Conservation (phyloP, 2,113 vertebrate species). For the Colaptes auratus region DNA sequence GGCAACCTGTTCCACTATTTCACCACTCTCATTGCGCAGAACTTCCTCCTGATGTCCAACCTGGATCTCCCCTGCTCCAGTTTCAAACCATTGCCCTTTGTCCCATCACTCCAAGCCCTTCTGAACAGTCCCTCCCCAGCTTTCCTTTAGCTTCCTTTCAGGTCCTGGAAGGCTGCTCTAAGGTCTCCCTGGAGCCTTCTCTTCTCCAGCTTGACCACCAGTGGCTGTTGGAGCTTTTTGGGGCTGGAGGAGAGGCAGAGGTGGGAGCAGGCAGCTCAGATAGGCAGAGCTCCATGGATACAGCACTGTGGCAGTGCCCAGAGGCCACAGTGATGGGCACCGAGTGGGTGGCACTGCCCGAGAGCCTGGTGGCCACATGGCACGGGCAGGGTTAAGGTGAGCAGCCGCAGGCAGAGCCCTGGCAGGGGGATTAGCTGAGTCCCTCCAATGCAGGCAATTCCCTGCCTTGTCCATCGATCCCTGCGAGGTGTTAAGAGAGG, state of each 20-base stretch:
- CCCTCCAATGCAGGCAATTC: slow-evolving; percentile 17
- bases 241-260: neutral
- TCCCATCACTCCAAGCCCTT: too few relatives aligned
- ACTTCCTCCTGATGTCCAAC: too few relatives aligned
- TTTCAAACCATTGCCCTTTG: too few relatives aligned
- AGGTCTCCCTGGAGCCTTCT: too few relatives aligned
- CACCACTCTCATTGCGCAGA: too few relatives aligned
- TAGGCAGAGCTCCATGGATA: neutral
- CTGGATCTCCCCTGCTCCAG: too few relatives aligned
- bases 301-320: rapidly evolving
- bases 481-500: slow-evolving; percentile 45
- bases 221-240: neutral
- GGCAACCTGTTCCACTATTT: too few relatives aligned
- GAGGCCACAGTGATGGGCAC: neutral
- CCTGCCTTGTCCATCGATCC: slow-evolving; percentile 68
- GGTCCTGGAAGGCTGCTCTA: too few relatives aligned
- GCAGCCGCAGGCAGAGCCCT: neutral
- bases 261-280: rapidly evolving
- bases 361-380: rapidly evolving
- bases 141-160: too few relatives aligned
- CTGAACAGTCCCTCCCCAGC: too few relatives aligned
- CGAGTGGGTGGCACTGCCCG: rapidly evolving
- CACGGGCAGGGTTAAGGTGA: neutral
- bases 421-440: neutral
- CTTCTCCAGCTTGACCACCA: too few relatives aligned